Percentiles rank a stretch among this genome's conserved stretches.
Evolutionary conservation across 2,113 vertebrate genomes (phyloP).

Genomic region (Gadus macrocephalus): DNA sequence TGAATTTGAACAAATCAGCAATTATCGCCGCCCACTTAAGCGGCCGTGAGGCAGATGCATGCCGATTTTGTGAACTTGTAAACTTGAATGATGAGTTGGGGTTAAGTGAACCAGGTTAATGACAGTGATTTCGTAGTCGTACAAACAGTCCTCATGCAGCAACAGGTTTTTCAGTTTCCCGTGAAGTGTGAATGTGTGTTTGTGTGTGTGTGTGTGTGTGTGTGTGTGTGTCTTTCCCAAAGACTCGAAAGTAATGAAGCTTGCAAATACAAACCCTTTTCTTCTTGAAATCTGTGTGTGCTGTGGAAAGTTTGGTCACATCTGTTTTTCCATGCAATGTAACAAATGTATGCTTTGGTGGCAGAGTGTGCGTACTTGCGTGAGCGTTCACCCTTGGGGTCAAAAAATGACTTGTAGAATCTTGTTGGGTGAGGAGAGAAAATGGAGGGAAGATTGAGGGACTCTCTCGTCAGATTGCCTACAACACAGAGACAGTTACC

Average conservation of each 20-base stretch:
- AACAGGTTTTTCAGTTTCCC: conserved; percentile 41
- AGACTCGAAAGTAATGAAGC: background rate
- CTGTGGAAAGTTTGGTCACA: conserved; percentile 43
- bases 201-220: too few relatives aligned
- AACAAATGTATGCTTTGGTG: conserved; percentile 42
- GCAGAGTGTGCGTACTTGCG: too few relatives aligned
- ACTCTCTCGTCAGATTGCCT: conserved; percentile 4
- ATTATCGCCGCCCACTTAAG: conserved; percentile 9
- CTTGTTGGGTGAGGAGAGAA: conserved; percentile 39
- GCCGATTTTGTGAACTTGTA: conserved; percentile 21
- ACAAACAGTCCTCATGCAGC: conserved; percentile 43
- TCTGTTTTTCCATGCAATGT: conserved; percentile 49
- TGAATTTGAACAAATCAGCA: conserved; percentile 42
- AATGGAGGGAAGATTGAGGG: conserved; percentile 19
- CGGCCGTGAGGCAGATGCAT: conserved; percentile 28
- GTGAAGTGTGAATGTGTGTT: conserved; percentile 13
- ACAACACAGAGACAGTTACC: background rate
- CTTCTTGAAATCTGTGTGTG: conserved; percentile 32
- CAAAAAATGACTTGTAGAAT: conserved; percentile 38
- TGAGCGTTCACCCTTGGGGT: too few relatives aligned
- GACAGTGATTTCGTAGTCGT: conserved; percentile 50
- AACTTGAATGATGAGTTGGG: conserved; percentile 19
- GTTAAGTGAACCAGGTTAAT: conserved; percentile 40
- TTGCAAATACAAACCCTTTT: conserved; percentile 33
- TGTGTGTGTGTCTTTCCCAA: too few relatives aligned